Evolutionary conservation across 2,797 vertebrate species (phyloP).

Genomic region (Hylomyscus alleni): DNA sequence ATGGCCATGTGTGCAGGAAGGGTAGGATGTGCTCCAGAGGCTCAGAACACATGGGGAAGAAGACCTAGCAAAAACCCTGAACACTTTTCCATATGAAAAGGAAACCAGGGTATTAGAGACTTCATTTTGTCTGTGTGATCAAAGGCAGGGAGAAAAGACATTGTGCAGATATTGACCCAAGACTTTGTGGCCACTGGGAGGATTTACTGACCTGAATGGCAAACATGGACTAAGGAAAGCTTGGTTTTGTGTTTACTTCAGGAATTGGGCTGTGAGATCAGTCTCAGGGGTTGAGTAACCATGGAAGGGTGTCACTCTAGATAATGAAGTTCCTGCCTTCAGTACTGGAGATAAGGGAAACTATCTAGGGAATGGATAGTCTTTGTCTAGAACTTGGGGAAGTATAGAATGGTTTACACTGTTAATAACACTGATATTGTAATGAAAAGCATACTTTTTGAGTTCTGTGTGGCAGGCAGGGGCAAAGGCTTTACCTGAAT

Average conservation of each 20-base stretch:
- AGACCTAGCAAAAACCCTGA: slow-evolving; percentile 75
- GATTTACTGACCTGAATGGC: slow-evolving; percentile 84
- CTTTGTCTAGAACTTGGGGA: not conserved
- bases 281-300: slow-evolving; percentile 74
- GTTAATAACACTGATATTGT: not conserved
- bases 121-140: slow-evolving; percentile 86
- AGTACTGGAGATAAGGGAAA: not conserved
- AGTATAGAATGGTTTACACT: not conserved
- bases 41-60: slow-evolving; percentile 65
- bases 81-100: slow-evolving; percentile 88
- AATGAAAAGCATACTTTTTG: too few species aligned
- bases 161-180: slow-evolving; percentile 84
- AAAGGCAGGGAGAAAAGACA: slow-evolving; percentile 85
- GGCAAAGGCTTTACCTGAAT: not conserved
- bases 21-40: slow-evolving; percentile 63
- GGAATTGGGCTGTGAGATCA: not conserved
- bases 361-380: not conserved
- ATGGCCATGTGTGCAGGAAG: slow-evolving; percentile 67
- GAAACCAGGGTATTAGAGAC: slow-evolving; percentile 85
- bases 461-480: not conserved
- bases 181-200: slow-evolving; percentile 83
- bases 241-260: slow-evolving; percentile 73
- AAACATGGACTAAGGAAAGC: slow-evolving; percentile 70
- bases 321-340: not conserved
- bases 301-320: slow-evolving; percentile 4